These are phyloP conservation scores for Lontra canadensis DNA, from an alignment of 2,113 vertebrate species.

Conservation along the genomic window DNA sequence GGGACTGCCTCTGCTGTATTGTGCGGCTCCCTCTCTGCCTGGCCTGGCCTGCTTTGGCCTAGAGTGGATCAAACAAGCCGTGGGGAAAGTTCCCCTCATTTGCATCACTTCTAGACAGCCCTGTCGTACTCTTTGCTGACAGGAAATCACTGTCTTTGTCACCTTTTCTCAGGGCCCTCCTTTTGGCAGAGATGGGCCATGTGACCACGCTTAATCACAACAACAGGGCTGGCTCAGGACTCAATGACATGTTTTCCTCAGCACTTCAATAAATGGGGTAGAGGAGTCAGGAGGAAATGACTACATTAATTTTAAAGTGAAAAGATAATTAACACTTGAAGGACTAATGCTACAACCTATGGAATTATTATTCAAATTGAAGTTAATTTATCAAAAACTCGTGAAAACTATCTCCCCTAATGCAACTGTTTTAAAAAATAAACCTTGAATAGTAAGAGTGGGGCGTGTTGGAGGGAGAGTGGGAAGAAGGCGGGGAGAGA, in stretches of 20 bases:
- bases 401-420: constrained; percentile 63
- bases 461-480: neutral
- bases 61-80: constrained; percentile 88
- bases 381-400: constrained; percentile 85
- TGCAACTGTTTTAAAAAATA: constrained; percentile 78
- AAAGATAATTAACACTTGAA: constrained; percentile 88
- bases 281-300: constrained; percentile 86
- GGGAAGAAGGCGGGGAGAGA: constrained; percentile 6
- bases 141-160: constrained; percentile 93
- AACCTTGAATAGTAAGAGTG: constrained; percentile 47
- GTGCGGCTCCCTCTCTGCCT: constrained; percentile 71
- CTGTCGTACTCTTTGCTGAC: constrained; percentile 89
- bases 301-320: constrained; percentile 87
- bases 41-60: constrained; percentile 82
- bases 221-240: constrained; percentile 86
- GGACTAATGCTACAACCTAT: constrained; percentile 84
- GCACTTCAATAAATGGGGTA: constrained; percentile 84
- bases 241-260: constrained; percentile 89
- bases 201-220: constrained; percentile 90
- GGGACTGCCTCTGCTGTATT: constrained; percentile 75
- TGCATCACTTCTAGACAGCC: constrained; percentile 92
- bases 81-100: constrained; percentile 90
- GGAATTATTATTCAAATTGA: constrained; percentile 86
- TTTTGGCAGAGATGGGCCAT: constrained; percentile 89
- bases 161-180: constrained; percentile 90